A percentile compares a stretch with the other conserved stretches of the same genome.
These are phyloP conservation scores for Discoglossus pictus DNA, from an alignment of 2,797 vertebrate species.

Conservation along the genomic window DNA sequence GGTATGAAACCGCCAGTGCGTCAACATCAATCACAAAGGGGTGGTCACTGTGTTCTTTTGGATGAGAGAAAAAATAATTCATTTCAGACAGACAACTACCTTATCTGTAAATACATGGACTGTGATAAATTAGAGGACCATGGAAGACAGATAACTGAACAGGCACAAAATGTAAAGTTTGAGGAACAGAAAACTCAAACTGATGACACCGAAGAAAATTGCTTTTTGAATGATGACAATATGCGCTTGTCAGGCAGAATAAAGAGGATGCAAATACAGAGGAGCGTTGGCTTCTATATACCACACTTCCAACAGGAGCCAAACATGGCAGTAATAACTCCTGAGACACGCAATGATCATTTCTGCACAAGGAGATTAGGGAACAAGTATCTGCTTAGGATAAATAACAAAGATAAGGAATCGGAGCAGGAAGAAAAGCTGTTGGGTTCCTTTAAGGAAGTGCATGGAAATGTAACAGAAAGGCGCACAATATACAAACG, in stretches of 20 bases:
- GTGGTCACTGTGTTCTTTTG: conserved; percentile 39
- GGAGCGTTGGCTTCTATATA: conserved; percentile 73
- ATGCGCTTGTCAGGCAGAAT: conserved; percentile 49
- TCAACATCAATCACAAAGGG: conserved; percentile 42
- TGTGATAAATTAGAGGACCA: conserved; percentile 56
- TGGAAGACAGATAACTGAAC: conserved; percentile 53
- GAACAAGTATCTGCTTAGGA: conserved; percentile 37
- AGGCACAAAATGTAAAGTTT: conserved; percentile 38
- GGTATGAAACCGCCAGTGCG: conserved; percentile 24
- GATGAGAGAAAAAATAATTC: conserved; percentile 49
- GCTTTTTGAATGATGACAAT: conserved; percentile 48
- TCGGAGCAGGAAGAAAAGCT: conserved; percentile 21
- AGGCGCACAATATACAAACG: conserved; percentile 56
- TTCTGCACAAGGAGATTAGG: conserved; percentile 38
- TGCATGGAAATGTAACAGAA: conserved; percentile 2
- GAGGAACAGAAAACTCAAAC: conserved; percentile 58
- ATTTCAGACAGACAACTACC: conserved; percentile 49
- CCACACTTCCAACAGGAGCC: conserved; percentile 51
- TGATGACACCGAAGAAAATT: conserved; percentile 53
- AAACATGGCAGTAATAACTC: conserved; percentile 36
- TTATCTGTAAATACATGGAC: conserved; percentile 63
- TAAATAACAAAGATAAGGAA: conserved; percentile 22
- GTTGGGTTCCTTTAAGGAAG: conserved; percentile 19
- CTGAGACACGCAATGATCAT: conserved; percentile 42
- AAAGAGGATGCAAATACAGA: conserved; percentile 58